Base-by-base conservation (phyloP, 92 coral and sea anemone species). In the Zoanthus sociatus region DNA sequence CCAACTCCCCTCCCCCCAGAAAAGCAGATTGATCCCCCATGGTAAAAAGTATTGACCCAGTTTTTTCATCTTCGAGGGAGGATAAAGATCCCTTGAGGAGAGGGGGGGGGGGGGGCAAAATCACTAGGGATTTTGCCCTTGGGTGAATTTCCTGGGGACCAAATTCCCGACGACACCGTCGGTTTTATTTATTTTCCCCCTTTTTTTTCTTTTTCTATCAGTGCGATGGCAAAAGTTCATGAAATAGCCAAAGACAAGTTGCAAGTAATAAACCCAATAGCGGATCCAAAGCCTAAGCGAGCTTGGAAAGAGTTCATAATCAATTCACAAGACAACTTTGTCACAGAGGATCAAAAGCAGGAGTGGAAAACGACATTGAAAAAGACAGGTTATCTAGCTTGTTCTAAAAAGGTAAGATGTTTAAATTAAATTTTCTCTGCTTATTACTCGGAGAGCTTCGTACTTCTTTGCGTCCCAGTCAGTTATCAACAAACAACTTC, bases 191-290 rank as follows among this genome's bases (percentile, higher is more conserved):
- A 2, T 30, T 14, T 53, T 3, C 8, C 47, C 4, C n/a, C 18
- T 21, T 1, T 10, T 9, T 3, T 75, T 75, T 46, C 26, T 5
- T 30, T 70, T 30, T 33, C 5, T 46, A 11, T 81, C 45, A 81
- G 85, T 66, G 85, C 85, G 46, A 81, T 81, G 21, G 85, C 74
- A 9, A 81, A 46, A 66, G 85, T 81, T 21, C 88, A 84, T 31
- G 88, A 72, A 42, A 47, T 84, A 44, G 68, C 71, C 0, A 73
- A 85, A 10, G 82, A 75, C 46, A 75, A 11, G 47, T n/a, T 37
- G 50, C 55, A 79, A 11, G 58, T 31, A 20, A 8, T 7, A 46
- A 20, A 6, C 46, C 66, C n/a, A 18, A 14, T 5, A 6, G 12
- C 30, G 10, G 47, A 9, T 3, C 66, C 85, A n/a, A 50, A 45